Evolutionary conservation across 2,888 invertebrate genomes (phyloP).

Genomic region (Hemicrepidius hirtus): DNA sequence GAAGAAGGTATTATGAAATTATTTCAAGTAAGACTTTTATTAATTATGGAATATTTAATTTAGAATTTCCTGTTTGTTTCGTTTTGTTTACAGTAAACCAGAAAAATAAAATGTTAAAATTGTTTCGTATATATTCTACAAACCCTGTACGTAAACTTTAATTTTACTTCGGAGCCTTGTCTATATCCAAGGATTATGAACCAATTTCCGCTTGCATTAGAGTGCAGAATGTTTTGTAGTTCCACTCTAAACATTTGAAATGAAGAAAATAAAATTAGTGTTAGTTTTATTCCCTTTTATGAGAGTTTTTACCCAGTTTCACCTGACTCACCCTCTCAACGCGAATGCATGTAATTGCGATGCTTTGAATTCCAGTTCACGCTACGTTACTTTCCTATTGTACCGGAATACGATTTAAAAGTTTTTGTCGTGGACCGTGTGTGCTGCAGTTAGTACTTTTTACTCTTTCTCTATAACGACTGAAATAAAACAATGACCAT

Average conservation of each 20-base stretch:
- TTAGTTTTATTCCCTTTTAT: slow-evolving; percentile 25
- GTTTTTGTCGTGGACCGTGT: slow-evolving; percentile 37
- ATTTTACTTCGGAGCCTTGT: background rate
- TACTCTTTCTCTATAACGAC: slow-evolving; percentile 5
- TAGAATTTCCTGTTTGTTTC: too few relatives aligned
- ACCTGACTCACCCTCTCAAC: background rate
- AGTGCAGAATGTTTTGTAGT: background rate
- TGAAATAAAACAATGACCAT: slow-evolving; percentile 28
- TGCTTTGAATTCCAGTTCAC: slow-evolving; percentile 43
- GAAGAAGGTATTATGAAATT: too few relatives aligned
- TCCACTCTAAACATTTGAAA: background rate
- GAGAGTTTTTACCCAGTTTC: background rate
- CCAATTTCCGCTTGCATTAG: slow-evolving; percentile 14
- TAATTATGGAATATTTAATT: background rate
- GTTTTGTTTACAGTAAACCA: too few relatives aligned
- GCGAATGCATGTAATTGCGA: slow-evolving; percentile 32
- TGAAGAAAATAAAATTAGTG: slow-evolving; percentile 11
- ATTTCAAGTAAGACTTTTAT: too few relatives aligned
- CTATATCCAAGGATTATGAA: slow-evolving; percentile 4
- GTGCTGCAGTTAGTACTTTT: slow-evolving; percentile 30
- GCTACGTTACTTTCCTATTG: slow-evolving; percentile 41
- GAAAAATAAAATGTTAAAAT: background rate
- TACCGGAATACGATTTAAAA: slow-evolving; percentile 41
- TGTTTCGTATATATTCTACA: too few relatives aligned
- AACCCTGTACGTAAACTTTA: slow-evolving; percentile 22